Evolutionary conservation across 2,888 invertebrate genomes (phyloP), one percentile per base, ranked within the genome.

Genomic region (Cantharis rufa): DNA sequence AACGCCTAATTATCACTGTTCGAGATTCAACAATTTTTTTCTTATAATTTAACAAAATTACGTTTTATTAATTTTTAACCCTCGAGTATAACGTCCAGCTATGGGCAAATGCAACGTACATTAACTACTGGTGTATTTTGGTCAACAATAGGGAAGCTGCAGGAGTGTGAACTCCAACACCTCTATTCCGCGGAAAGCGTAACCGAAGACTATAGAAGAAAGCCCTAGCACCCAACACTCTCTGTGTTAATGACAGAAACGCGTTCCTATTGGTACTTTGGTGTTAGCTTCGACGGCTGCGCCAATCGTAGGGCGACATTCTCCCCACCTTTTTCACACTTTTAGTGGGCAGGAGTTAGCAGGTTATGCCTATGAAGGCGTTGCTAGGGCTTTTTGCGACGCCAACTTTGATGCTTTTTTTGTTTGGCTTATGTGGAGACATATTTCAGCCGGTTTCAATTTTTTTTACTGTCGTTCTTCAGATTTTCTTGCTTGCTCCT

Each of bases 161-260:
- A 70, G 74, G 74, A 84, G 87, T 86, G 87, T 86, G 84, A 86
- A 87, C 80, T 81, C 78, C 85, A 82, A 87, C 88, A 88, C 88
- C 88, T 88, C 87, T 84, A 81, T 82, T 81, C 86, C 85, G 85
- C 84, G 82, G 84, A 84, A 85, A 87, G 86, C 86, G 87, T 86
- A 85, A 86, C 84, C 84, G 84, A 84, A 84, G 86, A 88, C 88
- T 88, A 88, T 88, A 87, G 87, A 84, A 82, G 85, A 84, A 81
- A 83, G 85, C 83, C 85, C 85, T 84, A 83, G 86, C 85, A 83
- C 83, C 84, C 85, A 82, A 85, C 86, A 84, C 86, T 85, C 82
- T 82, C 82, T 86, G 89, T 87, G 89, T 89, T 89, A 89, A 89
- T 89, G 89, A 89, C 87, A 86, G 83, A 81, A 83, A 84, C 85